Evolutionary conservation across 1,140 invertebrate species (phyloP).

Genomic region (Papilio glaucus): DNA sequence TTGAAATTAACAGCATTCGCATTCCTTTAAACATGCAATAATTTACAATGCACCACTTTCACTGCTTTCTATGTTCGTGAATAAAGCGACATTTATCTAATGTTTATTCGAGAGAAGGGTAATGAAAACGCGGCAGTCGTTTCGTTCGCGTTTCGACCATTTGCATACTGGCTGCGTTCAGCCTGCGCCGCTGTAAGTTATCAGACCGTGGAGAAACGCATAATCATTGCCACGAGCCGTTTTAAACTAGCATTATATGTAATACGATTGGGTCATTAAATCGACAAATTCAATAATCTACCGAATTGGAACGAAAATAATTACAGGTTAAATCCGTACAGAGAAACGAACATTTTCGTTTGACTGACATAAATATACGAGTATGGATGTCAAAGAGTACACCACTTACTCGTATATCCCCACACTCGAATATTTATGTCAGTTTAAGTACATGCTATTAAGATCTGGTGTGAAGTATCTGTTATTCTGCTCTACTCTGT

Average conservation of each 20-base stretch:
- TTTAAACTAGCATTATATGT: constrained; percentile 14
- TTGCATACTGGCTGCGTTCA: constrained; percentile 17
- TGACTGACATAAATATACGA: too few species aligned
- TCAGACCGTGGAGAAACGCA: constrained; percentile 20
- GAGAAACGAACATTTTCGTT: too few species aligned
- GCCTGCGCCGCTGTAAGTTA: constrained; percentile 2
- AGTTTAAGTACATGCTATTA: too few species aligned
- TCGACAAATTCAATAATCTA: constrained; percentile 8
- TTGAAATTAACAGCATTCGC: background rate
- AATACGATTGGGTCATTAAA: constrained; percentile 10
- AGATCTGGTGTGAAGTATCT: too few species aligned
- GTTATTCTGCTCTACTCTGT: too few species aligned
- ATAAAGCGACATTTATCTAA: constrained; percentile 31
- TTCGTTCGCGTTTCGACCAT: constrained; percentile 13
- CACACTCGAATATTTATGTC: too few species aligned
- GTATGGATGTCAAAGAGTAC: too few species aligned
- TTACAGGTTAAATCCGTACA: too few species aligned
- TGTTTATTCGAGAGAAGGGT: constrained; percentile 19
- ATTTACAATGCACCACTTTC: constrained; percentile 32
- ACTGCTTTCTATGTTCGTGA: constrained; percentile 30
- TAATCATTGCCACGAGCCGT: constrained; percentile 23
- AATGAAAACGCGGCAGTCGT: constrained; percentile 19
- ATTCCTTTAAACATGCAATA: constrained; percentile 9
- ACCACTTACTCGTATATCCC: too few species aligned
- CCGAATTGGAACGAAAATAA: background rate